Conservation (phyloP, 1,140 invertebrate genomes). For the Drosophila novamexicana region DNA sequence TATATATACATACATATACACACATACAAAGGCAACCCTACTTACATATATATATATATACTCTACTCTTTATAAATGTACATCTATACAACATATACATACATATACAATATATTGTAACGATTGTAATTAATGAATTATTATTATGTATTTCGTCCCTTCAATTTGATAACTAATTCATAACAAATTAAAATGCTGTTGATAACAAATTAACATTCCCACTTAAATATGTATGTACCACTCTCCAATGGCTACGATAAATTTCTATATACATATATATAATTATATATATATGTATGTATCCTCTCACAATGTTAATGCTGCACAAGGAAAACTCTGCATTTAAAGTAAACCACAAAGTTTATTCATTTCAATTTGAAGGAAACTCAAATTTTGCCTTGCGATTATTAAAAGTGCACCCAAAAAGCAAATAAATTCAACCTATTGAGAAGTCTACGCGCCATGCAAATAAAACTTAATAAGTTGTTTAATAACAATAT, state of each 20-base stretch:
- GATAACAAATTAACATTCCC: constrained; percentile 64
- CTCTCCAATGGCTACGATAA: constrained; percentile 52
- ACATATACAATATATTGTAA: constrained; percentile 56
- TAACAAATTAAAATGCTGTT: constrained; percentile 63
- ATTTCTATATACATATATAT: constrained; percentile 52
- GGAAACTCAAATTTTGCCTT: constrained; percentile 55
- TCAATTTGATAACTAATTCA: constrained; percentile 46
- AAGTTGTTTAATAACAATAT: constrained; percentile 53
- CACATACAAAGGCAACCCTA: constrained; percentile 15
- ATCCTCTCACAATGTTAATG: constrained; percentile 80
- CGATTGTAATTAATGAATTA: constrained; percentile 56
- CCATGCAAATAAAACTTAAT: constrained; percentile 44
- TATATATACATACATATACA: constrained; percentile 21
- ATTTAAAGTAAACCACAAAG: constrained; percentile 72
- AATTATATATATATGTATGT: constrained; percentile 24
- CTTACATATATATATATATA: constrained; percentile 40
- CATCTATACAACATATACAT: constrained; percentile 46
- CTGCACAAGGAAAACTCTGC: constrained; percentile 82
- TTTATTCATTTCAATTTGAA: constrained; percentile 71
- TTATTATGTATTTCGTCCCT: constrained; percentile 70
- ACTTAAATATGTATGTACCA: constrained; percentile 65
- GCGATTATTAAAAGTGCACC: constrained; percentile 51
- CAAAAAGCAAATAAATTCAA: constrained; percentile 17
- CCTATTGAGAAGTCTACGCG: constrained; percentile 39
- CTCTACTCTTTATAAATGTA: constrained; percentile 43